Evolutionary conservation across 2,888 invertebrate species (phyloP), one percentile per base, ranked within the genome.

Genomic region (Drosophila anomelani): DNA sequence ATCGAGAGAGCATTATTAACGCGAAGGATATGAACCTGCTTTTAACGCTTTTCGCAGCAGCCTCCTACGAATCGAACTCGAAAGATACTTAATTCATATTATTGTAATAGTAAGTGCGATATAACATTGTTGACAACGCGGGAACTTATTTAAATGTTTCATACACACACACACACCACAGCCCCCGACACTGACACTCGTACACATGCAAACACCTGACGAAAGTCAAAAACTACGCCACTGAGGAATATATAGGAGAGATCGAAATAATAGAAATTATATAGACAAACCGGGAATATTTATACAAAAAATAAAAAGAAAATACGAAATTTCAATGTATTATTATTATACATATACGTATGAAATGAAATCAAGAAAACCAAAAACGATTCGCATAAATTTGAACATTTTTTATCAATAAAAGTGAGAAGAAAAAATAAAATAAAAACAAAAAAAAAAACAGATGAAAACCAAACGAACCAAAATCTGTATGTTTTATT

Each of bases 351-450:
- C 83, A 85, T 79, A 63, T 67, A 75, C 59, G 64, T 72, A 85
- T 76, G 54, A 73, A 84, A 76, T 61, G 71, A 69, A 62, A 69
- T 44, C 38, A 55, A 60, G 60, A 47, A 32, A 58, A 69, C 43
- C 61, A 69, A 36, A 76, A 68, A 54, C 26, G 53, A 71, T 67
- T 68, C 85, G 56, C 75, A 85, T 87, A 87, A 85, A 87, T 80
- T 84, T 87, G 82, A 88, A 86, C 79, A 85, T 88, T 85, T 85
- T 85, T 85, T 85, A 85, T 88, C 77, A 85, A 84, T 83, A 79
- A 85, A 84, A 86, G 58, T 62, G 75, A 82, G 79, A 71, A 43
- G 53, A 69, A 78, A 85, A 51, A 34, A 32, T 26, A 29, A 32
- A 17, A 49, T 9, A 63, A 34, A 26, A 61, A 36, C 58, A 64